Evolutionary conservation across 2,888 invertebrate species (phyloP).

Genomic region (Agrochola macilenta): DNA sequence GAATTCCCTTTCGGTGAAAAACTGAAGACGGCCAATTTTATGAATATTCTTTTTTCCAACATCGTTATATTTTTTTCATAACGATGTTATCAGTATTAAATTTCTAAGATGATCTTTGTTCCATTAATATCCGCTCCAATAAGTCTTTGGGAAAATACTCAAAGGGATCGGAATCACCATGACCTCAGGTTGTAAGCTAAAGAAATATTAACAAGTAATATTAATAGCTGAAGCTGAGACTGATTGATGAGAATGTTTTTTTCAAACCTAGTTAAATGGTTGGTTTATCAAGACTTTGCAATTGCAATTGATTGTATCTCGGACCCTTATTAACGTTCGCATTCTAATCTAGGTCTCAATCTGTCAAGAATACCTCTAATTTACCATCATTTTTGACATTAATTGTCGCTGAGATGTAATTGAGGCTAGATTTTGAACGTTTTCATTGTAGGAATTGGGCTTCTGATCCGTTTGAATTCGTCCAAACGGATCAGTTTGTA

Average conservation of each 20-base stretch:
- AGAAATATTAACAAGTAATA: constrained; percentile 18
- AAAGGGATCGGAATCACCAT: constrained; percentile 25
- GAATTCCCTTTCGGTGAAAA: constrained; percentile 3
- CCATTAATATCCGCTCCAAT: constrained; percentile 48
- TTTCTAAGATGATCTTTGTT: constrained; percentile 23
- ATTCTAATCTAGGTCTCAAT: too few species aligned
- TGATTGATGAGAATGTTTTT: too few species aligned
- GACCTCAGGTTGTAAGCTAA: constrained; percentile 5
- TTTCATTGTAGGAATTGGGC: too few species aligned
- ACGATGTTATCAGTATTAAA: constrained; percentile 37
- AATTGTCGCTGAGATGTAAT: too few species aligned
- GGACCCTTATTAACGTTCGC: too few species aligned
- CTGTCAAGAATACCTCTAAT: too few species aligned
- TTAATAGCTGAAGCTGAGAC: not conserved
- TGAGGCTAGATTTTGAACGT: too few species aligned
- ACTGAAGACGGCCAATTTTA: constrained; percentile 4
- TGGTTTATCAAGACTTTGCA: not conserved
- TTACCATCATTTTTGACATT: too few species aligned
- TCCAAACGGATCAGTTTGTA: not conserved
- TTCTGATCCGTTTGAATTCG: too few species aligned
- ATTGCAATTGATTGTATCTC: too few species aligned
- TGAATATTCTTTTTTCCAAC: constrained; percentile 19
- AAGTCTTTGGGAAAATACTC: constrained; percentile 7
- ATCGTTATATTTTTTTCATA: constrained; percentile 26
- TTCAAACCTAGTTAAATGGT: not conserved